Percentiles rank a stretch among this genome's conserved stretches.
These are phyloP conservation scores for Sympetrum striolatum DNA, from an alignment of 2,888 invertebrate species.

Conservation along the genomic window DNA sequence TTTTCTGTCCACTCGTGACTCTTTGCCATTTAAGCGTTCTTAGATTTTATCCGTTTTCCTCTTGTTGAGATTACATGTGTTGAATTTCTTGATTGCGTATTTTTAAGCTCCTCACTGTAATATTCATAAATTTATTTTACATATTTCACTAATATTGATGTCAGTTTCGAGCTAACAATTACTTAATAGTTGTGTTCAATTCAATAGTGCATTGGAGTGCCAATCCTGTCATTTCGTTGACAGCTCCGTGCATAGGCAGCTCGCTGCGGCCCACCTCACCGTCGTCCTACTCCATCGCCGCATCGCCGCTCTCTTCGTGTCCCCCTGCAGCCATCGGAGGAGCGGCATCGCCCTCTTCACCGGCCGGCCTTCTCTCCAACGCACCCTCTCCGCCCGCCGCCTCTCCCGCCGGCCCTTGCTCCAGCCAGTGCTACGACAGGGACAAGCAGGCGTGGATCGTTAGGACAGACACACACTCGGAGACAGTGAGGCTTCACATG, in stretches of 20 bases:
- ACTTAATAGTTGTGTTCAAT: no score
- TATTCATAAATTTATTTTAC: no score
- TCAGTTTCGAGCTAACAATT: no score
- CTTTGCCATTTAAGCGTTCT: no score
- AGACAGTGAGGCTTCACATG: constrained; percentile 75
- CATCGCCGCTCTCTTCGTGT: constrained; percentile 44
- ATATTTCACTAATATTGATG: no score
- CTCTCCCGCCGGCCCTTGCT: constrained; percentile 59
- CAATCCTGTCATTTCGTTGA: neutral
- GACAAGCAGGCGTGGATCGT: constrained; percentile 82
- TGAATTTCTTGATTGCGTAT: no score
- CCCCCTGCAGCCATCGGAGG: constrained; percentile 45
- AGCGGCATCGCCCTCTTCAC: constrained; percentile 46
- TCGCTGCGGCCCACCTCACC: neutral
- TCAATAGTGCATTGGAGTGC: no score
- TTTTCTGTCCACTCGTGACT: no score
- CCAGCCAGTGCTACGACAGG: constrained; percentile 75
- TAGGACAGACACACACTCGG: constrained; percentile 78
- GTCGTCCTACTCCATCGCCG: constrained; percentile 20
- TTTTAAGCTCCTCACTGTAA: no score
- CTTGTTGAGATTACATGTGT: no score
- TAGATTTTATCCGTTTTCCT: no score
- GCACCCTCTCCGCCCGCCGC: constrained; percentile 52
- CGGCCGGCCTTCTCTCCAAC: constrained; percentile 49
- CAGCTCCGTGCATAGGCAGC: constrained; percentile 1